phyloP scores from a whole-genome alignment of 2,113 vertebrate genomes.

The Syrmaticus mikado region DNA sequence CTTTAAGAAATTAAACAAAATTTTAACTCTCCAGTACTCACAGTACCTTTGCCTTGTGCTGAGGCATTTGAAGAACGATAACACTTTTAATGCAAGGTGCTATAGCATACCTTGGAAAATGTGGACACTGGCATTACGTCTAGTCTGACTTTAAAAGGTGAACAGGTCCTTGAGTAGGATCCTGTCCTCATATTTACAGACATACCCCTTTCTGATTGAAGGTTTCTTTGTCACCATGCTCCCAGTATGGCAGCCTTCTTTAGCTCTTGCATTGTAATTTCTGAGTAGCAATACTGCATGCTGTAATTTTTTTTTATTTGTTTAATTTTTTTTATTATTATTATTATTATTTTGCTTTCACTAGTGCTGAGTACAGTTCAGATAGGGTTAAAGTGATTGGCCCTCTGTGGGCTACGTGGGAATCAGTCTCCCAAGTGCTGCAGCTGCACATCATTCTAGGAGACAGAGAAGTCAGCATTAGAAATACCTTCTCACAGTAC shows the following conservation, averaged over 20 bases:
- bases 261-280: background rate
- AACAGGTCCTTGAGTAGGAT: background rate
- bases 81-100: background rate
- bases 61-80: background rate
- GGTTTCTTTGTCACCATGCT: background rate
- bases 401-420: background rate
- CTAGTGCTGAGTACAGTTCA: background rate
- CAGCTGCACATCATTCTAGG: background rate
- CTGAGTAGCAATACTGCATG: background rate
- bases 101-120: background rate
- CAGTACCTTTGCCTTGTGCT: background rate
- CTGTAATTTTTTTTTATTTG: too few relatives aligned
- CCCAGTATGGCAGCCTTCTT: background rate
- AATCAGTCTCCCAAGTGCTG: background rate
- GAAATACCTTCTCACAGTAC: background rate
- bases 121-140: background rate
- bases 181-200: background rate
- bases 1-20: background rate
- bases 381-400: background rate
- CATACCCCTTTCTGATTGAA: background rate
- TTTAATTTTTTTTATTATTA: too few relatives aligned
- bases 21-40: background rate
- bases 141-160: background rate
- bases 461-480: background rate
- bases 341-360: background rate